Evolutionary conservation across 1,140 invertebrate species (phyloP), one percentile per base, ranked within the genome.

Genomic region (Daktulosphaira vitifoliae): DNA sequence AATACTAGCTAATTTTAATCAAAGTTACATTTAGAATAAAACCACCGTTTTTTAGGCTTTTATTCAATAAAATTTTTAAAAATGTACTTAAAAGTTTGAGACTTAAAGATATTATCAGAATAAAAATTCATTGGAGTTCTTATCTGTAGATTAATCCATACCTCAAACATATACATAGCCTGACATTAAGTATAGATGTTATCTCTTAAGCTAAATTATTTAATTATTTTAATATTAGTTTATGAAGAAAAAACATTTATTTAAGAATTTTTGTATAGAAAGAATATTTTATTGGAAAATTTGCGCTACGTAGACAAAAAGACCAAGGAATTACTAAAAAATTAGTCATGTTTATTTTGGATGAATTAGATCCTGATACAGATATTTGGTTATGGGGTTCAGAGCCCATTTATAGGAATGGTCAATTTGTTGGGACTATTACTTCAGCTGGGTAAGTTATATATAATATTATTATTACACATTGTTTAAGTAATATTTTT

Each of bases 301-400:
- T 81, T 68, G 86, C 87, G 2, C 73, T 92, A 13, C 72, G 84
- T 68, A 76, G 77, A 67, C 88, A 91, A 73, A 84, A 83, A 72
- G 74, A 82, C 51, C 74, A 81, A 66, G 87, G 88, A 6, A 81
- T 90, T 2, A 81, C 74, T 25, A 82, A 82, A 70, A 74, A 81
- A 69, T 78, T 89, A 65, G 84, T 88, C 2, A 81, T 90, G 71
- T 83, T 92, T 65, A 74, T 86, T 11, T 73, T 92, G 3, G 81
- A 89, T 65, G 80, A 86, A 70, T 82, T 88, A 70, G 83, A 91
- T 75, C 73, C 80, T 4, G 82, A 89, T 65, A 79, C 78, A 22
- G 82, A 90, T 75, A 79, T 86, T 18, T 90, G 87, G 87, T 84
- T 87, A 0, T 90, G 87, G 84, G 87, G 88, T 39, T 83, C 84